A percentile compares a stretch with the other conserved stretches of the same genome.
Conservation (phyloP, 2,888 invertebrate genomes). For the Sepioteuthis lessoniana region DNA sequence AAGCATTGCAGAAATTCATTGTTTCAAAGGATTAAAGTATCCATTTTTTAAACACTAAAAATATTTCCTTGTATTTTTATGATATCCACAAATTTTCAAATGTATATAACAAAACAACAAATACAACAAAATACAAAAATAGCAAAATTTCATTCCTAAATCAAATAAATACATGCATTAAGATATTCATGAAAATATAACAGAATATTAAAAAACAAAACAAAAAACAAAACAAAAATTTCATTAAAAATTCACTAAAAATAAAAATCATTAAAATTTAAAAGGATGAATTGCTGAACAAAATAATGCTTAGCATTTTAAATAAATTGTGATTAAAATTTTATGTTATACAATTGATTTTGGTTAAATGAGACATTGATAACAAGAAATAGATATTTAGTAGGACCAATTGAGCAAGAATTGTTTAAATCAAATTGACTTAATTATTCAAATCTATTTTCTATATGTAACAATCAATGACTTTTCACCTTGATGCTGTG, state of each 20-base stretch:
- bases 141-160: background rate
- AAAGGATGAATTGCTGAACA: no score
- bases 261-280: background rate
- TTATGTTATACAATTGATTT: no score
- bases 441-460: no score
- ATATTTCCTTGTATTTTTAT: no score
- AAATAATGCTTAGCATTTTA: no score
- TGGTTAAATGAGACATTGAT: no score
- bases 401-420: no score
- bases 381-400: no score
- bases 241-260: background rate
- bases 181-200: background rate
- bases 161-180: background rate
- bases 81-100: background rate
- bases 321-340: no score
- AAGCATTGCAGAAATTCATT: background rate
- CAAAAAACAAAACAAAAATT: background rate
- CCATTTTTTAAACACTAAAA: background rate
- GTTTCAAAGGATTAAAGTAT: background rate
- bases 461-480: background rate
- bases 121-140: background rate
- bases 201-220: background rate
- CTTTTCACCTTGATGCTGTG: background rate
- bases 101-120: background rate
- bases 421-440: no score